Evolutionary conservation across 2,797 vertebrate genomes (phyloP).

Genomic region (Zalophus californianus): DNA sequence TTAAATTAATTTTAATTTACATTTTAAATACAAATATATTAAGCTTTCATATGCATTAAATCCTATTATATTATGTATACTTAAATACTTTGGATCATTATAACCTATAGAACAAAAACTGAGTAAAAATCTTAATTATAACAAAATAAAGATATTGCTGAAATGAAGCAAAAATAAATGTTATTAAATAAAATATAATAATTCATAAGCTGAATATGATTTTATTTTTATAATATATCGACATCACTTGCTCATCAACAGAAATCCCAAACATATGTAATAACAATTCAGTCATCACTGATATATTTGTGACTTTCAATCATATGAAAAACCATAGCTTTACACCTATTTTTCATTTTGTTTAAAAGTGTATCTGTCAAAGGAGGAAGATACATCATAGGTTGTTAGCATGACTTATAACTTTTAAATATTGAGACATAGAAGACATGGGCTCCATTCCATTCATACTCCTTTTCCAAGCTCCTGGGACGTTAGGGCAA

Average conservation of each 20-base stretch:
- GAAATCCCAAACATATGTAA: not conserved
- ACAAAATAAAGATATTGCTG: not conserved
- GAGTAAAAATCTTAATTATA: not conserved
- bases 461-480: not conserved
- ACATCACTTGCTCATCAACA: not conserved
- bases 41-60: not conserved
- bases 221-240: not conserved
- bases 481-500: not conserved
- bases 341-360: not conserved
- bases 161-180: not conserved
- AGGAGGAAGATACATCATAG: not conserved
- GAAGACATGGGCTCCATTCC: not conserved
- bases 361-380: not conserved
- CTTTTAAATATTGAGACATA: not conserved
- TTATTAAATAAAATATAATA: not conserved
- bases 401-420: not conserved
- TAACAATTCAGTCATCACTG: not conserved
- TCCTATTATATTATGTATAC: not conserved
- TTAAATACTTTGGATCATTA: not conserved
- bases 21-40: not conserved
- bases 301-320: not conserved
- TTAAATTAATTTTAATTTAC: not conserved
- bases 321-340: not conserved
- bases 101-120: not conserved
- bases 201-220: not conserved